phyloP scores from a whole-genome alignment of 2,113 vertebrate species.

The Cyphomyrus plagiostoma region DNA sequence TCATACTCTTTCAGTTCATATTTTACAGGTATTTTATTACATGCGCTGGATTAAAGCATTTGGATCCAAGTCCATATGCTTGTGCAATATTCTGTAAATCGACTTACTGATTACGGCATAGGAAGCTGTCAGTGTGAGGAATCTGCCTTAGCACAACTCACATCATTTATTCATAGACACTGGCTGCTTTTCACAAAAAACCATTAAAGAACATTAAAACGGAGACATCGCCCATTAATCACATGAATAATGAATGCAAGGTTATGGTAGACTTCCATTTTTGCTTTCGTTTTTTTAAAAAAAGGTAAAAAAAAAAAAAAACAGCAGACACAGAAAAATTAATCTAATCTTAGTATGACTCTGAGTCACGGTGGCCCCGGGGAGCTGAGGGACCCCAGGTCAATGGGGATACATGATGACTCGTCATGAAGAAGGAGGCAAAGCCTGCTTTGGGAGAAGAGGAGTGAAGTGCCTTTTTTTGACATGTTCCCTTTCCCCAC shows the following conservation, averaged over 20 bases:
- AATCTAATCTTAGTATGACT: background rate
- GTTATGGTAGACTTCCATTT: background rate
- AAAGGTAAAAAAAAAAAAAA: background rate
- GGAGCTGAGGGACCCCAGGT: background rate
- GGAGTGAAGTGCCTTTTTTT: background rate
- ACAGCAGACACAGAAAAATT: background rate
- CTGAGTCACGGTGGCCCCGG: background rate
- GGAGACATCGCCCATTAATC: constrained; percentile 58
- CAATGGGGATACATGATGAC: background rate
- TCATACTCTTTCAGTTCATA: background rate
- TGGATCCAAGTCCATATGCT: background rate
- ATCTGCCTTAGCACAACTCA: constrained; percentile 39
- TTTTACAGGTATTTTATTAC: background rate
- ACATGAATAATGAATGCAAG: constrained; percentile 56
- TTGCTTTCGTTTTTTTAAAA: background rate
- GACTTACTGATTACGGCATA: constrained; percentile 27
- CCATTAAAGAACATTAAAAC: constrained; percentile 59
- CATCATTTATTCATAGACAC: constrained; percentile 56
- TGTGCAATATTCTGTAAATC: background rate
- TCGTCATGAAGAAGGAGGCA: background rate
- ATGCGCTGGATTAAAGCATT: background rate
- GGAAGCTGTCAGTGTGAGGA: constrained; percentile 26
- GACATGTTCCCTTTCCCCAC: background rate
- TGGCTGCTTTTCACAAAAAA: constrained; percentile 50
- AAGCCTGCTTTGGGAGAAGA: background rate